Evolutionary conservation across 1,140 invertebrate genomes (phyloP).

Genomic region (Lysiphlebus fabarum): DNA sequence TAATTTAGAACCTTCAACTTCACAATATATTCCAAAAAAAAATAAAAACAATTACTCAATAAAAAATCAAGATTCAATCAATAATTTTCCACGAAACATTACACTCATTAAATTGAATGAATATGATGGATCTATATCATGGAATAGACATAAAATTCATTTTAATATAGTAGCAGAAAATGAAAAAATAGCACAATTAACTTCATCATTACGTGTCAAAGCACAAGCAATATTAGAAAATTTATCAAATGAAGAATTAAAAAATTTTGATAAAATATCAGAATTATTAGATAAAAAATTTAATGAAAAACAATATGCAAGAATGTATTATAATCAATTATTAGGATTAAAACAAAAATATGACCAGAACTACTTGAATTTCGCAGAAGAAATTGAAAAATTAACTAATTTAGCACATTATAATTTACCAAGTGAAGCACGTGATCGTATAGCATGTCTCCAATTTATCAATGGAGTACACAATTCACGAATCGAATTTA

Average conservation of each 20-base stretch:
- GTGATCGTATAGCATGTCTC: conserved; percentile 8
- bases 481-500: conserved; percentile 6
- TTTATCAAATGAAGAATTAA: not conserved
- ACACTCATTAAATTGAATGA: not conserved
- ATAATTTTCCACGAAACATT: no score
- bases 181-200: not conserved
- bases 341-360: not conserved
- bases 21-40: no score
- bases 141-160: not conserved
- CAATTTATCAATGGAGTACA: not conserved
- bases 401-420: not conserved
- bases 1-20: no score
- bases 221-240: not conserved
- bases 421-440: not conserved
- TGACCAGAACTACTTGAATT: not conserved
- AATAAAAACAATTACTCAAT: no score
- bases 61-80: no score
- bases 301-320: not conserved
- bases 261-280: conserved; percentile 1
- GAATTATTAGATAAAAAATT: conserved; percentile 1
- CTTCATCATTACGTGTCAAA: not conserved
- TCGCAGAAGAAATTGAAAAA: conserved; percentile 7
- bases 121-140: not conserved
- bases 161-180: not conserved
- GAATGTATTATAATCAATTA: conserved; percentile 12